A percentile compares a stretch with the other conserved stretches of the same genome.
Conservation (phyloP, 2,113 vertebrate species). For the Opisthocomus hoazin region DNA sequence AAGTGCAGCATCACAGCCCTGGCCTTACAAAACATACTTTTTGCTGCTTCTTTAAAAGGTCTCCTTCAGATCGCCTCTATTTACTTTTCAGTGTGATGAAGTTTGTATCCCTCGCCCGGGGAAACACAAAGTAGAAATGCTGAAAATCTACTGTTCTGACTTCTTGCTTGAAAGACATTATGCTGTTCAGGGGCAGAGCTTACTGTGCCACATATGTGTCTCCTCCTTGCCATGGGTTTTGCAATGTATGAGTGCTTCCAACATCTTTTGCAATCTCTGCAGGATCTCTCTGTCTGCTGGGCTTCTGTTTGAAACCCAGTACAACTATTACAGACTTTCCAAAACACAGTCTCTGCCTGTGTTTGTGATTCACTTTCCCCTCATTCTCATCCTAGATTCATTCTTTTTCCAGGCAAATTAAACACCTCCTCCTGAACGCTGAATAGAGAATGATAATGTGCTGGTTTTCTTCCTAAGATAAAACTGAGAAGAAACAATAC, state of each 20-base stretch:
- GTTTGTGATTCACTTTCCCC: background rate
- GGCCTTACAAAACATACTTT: background rate
- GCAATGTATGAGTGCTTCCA: background rate
- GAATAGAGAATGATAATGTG: background rate
- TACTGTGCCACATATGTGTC: background rate
- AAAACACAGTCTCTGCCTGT: background rate
- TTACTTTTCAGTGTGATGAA: background rate
- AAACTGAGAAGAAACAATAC: background rate
- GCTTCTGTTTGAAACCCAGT: background rate
- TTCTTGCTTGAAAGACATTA: background rate
- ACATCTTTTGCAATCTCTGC: background rate
- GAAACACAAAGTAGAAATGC: background rate
- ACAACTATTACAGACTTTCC: background rate
- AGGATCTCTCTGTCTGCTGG: background rate
- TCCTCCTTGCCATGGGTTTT: background rate
- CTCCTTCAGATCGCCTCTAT: background rate
- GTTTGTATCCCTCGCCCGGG: background rate
- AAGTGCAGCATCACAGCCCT: background rate
- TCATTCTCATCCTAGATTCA: background rate
- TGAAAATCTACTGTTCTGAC: background rate
- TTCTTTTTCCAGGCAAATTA: background rate
- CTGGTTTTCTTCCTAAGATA: background rate
- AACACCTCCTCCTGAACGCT: background rate
- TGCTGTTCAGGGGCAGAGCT: background rate
- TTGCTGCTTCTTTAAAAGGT: background rate